A percentile compares a stretch with the other conserved stretches of the same genome.
Conservation (phyloP, 1,140 invertebrate species). For the Drosophila lacertosa region DNA sequence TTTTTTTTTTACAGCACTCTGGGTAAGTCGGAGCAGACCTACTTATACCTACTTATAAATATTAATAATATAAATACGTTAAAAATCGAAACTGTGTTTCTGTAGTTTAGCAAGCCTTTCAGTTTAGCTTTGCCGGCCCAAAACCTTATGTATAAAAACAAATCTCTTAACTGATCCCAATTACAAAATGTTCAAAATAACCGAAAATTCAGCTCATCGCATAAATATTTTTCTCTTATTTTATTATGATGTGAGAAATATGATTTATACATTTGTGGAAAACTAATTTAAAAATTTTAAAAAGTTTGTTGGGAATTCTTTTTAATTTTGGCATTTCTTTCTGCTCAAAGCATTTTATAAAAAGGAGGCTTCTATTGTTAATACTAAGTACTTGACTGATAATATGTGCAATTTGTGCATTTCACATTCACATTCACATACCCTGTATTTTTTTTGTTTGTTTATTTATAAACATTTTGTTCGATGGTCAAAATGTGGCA, state of each 20-base stretch:
- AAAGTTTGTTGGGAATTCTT: no score
- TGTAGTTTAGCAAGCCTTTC: slow-evolving; percentile 77
- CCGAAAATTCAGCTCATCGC: slow-evolving; percentile 10
- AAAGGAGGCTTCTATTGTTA: not conserved
- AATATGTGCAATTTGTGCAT: slow-evolving; percentile 9
- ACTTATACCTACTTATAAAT: slow-evolving; percentile 43
- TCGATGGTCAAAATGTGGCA: slow-evolving; percentile 35
- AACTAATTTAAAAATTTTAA: not conserved
- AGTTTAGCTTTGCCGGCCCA: slow-evolving; percentile 69
- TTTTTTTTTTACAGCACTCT: slow-evolving; percentile 58
- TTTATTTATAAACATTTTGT: slow-evolving; percentile 11
- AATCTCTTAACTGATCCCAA: slow-evolving; percentile 35
- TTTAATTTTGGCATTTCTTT: not conserved
- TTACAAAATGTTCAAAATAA: slow-evolving; percentile 7
- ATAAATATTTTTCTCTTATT: not conserved
- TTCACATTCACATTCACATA: slow-evolving; percentile 19
- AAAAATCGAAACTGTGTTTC: slow-evolving; percentile 65
- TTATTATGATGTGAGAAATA: not conserved
- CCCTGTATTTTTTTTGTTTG: slow-evolving; percentile 9
- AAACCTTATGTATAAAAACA: slow-evolving; percentile 41
- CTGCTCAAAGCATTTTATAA: not conserved
- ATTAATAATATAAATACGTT: slow-evolving; percentile 56
- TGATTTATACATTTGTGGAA: not conserved
- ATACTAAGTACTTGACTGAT: slow-evolving; percentile 21
- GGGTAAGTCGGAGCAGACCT: slow-evolving; percentile 75